Percentiles rank a stretch among this genome's conserved stretches.
Conservation (phyloP, 2,888 invertebrate genomes). For the Chesias legatella region DNA sequence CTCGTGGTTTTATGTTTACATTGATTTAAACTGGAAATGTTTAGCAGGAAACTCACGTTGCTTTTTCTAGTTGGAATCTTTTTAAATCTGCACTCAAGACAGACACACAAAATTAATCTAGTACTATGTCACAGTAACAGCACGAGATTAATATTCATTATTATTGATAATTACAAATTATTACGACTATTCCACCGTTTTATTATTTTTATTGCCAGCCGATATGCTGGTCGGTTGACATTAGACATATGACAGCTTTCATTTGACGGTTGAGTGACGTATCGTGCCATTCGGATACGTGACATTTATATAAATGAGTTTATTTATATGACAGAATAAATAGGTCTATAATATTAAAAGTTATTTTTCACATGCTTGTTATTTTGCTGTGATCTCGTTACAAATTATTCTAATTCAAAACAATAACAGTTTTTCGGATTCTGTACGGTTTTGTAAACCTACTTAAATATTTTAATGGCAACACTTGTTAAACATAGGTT, state of each 20-base stretch:
- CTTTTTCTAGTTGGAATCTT: constrained; percentile 17
- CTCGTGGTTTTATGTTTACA: constrained; percentile 47
- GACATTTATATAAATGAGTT: no score
- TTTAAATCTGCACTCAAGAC: not conserved
- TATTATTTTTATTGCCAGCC: constrained; percentile 3
- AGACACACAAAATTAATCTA: constrained; percentile 1
- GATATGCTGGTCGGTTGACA: constrained; percentile 7
- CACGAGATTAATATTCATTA: constrained; percentile 3
- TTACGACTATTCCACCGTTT: constrained; percentile 10
- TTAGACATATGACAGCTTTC: constrained; percentile 3
- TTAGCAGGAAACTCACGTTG: constrained; percentile 7
- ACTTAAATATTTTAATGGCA: not conserved
- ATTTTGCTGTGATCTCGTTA: no score
- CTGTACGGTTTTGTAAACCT: no score
- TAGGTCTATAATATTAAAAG: no score
- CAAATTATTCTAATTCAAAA: no score
- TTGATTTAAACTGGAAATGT: constrained; percentile 30
- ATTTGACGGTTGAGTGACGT: constrained; percentile 4
- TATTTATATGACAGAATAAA: no score
- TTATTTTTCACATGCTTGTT: no score
- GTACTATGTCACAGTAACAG: constrained; percentile 7
- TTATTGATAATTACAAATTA: constrained; percentile 7
- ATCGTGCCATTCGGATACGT: not conserved
- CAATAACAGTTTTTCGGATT: no score
- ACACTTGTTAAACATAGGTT: not conserved